Conservation (phyloP, 2,113 vertebrate genomes). For the Geococcyx californianus region DNA sequence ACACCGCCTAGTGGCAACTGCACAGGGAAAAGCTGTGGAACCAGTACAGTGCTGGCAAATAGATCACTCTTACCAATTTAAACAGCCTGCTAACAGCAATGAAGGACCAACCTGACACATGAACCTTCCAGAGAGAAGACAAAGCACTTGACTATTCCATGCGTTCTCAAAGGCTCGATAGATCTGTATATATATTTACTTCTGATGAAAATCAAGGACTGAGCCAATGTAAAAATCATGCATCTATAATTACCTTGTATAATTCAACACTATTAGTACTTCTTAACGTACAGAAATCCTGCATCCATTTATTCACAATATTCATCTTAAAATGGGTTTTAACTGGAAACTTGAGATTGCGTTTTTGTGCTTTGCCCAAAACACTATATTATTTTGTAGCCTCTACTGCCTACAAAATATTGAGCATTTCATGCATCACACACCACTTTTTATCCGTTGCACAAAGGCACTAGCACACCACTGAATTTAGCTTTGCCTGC, state of each 20-base stretch:
- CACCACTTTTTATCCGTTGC: not conserved
- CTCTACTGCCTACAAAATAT: not conserved
- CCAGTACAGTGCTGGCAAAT: accelerated
- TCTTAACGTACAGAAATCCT: not conserved
- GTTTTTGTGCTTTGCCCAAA: not conserved
- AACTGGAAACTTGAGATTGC: not conserved
- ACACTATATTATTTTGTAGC: not conserved
- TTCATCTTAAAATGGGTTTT: not conserved
- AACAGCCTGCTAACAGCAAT: not conserved
- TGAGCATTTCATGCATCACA: not conserved
- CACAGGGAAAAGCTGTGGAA: accelerated
- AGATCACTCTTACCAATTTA: not conserved
- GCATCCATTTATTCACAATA: not conserved
- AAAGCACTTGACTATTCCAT: not conserved
- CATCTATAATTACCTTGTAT: not conserved
- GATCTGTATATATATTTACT: too few species aligned
- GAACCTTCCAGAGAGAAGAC: not conserved
- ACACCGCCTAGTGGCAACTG: not conserved
- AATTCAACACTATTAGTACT: not conserved
- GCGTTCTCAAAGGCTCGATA: not conserved
- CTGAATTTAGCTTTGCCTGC: not conserved
- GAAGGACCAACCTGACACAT: not conserved
- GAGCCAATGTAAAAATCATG: not conserved
- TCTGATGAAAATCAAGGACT: not conserved
- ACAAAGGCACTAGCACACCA: not conserved